Evolutionary conservation across 1,140 invertebrate genomes (phyloP), one percentile per base, ranked within the genome.

Genomic region (Drosophila bocqueti): DNA sequence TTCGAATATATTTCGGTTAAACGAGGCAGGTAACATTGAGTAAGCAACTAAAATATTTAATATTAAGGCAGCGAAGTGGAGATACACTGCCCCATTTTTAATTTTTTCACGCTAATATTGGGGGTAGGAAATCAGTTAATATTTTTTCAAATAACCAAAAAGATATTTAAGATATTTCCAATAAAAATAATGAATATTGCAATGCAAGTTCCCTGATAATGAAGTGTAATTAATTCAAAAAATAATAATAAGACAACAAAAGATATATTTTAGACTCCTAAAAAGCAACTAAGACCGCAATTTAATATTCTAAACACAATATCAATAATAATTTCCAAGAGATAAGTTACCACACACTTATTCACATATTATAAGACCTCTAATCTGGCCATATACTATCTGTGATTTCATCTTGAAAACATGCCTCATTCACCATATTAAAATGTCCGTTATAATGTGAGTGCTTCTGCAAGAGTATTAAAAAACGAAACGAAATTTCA

Each of bases 401-500:
- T 43, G 24, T 36, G 42, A 57, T 55, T 63, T 54, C 58, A 42
- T 63, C 58, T 21, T 34, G 34, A 29, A 21, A 42, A 55, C 43
- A 55, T n/a, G 31, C 72, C 11, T 24, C 36, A 66, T 54, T 45
- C 45, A 13, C 16, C 52, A 38, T 58, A 18, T 45, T 38, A 61
- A 61, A 61, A 67, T 72, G 62, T 62, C 45, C 54, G 24, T 18
- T 34, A 36, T 45, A 38, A 54, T 46, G 57, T 42, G 42, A 47
- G 21, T 24, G 47, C 47, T 43, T 55, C 18, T 24, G n/a, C 36
- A 26, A 60, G 59, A 64, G 24, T 76, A 67, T 64, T 65, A 57
- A 61, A 67, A 62, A 81, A 63, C 52, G 49, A 55, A 77, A 60
- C 45, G 65, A 80, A 81, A 58, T 91, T 89, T 82, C 75, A 89